Base-by-base conservation (phyloP, 2,797 vertebrate genomes). In the Acanthurus tractus region DNA sequence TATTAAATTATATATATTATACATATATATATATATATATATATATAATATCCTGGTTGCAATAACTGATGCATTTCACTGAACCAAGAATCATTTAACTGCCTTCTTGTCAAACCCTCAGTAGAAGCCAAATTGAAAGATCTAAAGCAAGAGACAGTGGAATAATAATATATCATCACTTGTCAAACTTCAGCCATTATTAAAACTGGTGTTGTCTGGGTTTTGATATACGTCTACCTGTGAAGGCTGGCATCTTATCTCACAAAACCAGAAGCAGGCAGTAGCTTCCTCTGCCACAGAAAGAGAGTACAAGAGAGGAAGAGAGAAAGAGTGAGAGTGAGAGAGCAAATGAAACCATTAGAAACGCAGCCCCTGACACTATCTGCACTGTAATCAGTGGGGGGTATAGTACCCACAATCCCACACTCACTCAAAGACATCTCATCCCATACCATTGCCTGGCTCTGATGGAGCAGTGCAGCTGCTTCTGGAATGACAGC, bases 171-270 rank as follows among this genome's bases (percentile, higher is more conserved):
- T 80, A 69, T 73, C 85, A 85, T 82, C 14, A 76, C 63, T 10
- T 68, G 72, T 84, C 87, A 82, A 7, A 62, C 49, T 70, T 8
- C 29, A 71, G 46, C 57, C 17, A 63, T 69, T 36, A 69, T 58
- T 59, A 70, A 52, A 70, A 65, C 83, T 44, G 13, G 44, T 14
- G 49, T 44, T 58, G 75, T 81, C 76, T 76, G 69, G 22, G 70
- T 54, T 49, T 82, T 85, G 70, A 89, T 86, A 84, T 78, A 76
- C 13, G 65, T 75, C 78, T 76, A 83, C 61, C 70, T 78, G 63
- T 78, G 82, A 90, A 62, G 64, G 68, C 73, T 9, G 17, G 48
- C 70, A 59, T 82, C 83, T 92, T 92, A 92, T 92, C 87, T 89
- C 64, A 23, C 57, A 36, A 34, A 73, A 38, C 61, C 86, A 92